These are phyloP conservation scores for Serranus cabrilla DNA, from an alignment of 2,797 vertebrate species.

Conservation along the genomic window DNA sequence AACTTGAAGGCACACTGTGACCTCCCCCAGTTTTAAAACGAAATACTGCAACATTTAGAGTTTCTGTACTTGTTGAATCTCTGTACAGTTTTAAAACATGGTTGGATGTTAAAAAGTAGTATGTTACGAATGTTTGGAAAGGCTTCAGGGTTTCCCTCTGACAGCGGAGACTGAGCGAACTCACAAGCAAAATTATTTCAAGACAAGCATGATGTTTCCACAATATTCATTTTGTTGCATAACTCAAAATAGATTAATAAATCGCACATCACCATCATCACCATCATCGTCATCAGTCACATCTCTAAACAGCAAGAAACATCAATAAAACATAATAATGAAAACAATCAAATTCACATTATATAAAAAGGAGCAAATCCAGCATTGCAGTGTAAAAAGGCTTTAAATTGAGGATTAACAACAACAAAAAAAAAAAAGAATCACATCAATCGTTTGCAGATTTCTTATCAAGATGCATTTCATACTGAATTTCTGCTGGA, in stretches of 20 bases:
- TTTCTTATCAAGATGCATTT: neutral
- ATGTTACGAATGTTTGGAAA: too few species aligned
- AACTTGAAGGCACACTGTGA: too few species aligned
- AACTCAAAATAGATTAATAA: neutral
- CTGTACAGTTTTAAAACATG: too few species aligned
- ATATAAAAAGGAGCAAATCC: slow-evolving; percentile 14
- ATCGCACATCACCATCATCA: neutral
- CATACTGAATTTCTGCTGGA: neutral
- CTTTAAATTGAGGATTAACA: neutral
- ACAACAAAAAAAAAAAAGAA: too few species aligned
- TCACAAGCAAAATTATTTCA: neutral
- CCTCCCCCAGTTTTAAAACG: too few species aligned
- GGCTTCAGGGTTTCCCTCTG: too few species aligned
- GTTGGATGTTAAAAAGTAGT: too few species aligned
- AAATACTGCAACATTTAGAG: too few species aligned
- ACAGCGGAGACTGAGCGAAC: too few species aligned
- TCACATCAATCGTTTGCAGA: neutral
- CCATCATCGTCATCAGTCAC: slow-evolving; percentile 4
- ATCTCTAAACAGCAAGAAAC: neutral
- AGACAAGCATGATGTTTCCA: neutral
- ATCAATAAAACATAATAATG: neutral
- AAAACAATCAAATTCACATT: slow-evolving; percentile 9
- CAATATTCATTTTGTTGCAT: slow-evolving; percentile 4
- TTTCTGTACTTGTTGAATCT: too few species aligned
- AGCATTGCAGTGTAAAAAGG: slow-evolving; percentile 22